Base-by-base conservation (phyloP, 2,797 vertebrate genomes). In the Enteromius thamalakanensis region DNA sequence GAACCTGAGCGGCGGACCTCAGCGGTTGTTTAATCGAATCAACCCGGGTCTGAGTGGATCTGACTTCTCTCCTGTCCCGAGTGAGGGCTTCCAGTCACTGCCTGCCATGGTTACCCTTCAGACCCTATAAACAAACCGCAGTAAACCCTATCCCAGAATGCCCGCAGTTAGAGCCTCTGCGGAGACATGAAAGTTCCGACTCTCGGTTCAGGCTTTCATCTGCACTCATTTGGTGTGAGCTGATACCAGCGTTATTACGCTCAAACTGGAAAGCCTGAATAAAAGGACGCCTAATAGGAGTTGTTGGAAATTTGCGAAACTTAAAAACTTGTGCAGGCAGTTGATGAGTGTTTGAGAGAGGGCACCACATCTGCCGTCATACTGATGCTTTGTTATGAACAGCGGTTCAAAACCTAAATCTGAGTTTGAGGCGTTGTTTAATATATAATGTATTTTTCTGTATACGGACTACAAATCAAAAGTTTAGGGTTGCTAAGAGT, bases 1-100 rank as follows among this genome's bases (percentile, higher is more conserved):
- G 92, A 93, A 94, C 93, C 92, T 93, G 91, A 91, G 89, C 74
- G 87, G 90, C 86, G 90, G 90, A 88, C 90, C 92, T 90, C 90
- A 91, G 91, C 88, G 90, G 90, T 91, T 93, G 93, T 92, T 95
- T 94, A 92, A 94, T 94, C 93, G 92, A 81, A 88, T 93, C 89
- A 90, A 90, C 86, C 81, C 69, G 88, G 89, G 87, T 87, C 91
- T 94, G 92, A 94, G 88, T 79, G 91, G 91, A 94, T 94, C 85
- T 93, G 93, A 94, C 92, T 91, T 89, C 89, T 90, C 89, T 34
- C 23, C 84, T 86, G 88, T 93, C 94, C 93, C 92, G 84, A 89
- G 91, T 91, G 92, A 91, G 90, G 87, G 81, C 89, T 88, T 88
- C 91, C 88, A 91, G 91, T 91, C 91, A 90, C 79, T 69, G 80